Evolutionary conservation across 2,888 invertebrate genomes (phyloP), one percentile per base, ranked within the genome.

Genomic region (Encarsia formosa): DNA sequence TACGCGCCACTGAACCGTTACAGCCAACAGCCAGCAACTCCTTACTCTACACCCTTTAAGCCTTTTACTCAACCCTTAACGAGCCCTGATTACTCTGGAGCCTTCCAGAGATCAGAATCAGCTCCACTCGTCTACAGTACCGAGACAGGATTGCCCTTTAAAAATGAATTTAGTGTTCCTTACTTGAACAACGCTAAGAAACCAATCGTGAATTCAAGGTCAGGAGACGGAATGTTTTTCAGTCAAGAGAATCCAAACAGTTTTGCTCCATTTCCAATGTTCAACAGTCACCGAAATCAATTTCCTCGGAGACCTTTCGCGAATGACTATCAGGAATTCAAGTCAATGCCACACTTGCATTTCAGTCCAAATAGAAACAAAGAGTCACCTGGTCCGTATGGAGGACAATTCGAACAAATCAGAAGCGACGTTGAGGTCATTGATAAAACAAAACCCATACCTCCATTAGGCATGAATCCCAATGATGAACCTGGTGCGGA

Each of bases 371-470:
- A 57, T 32, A 9, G 3, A 24, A 52, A 51, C 20, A 45, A 15
- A 9, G 39, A 46, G 29, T 15, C 16, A 2, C 45, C 54, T 18
- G 20, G 43, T 6, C 54, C 57, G 39, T 54, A 57, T 34, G 24
- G 53, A 1, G 59, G 62, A 22, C 62, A 66, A 9, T 43, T 52
- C 11, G 64, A 64, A 19, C 59, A 59, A 24, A 70, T 70, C 18
- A 56, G 65, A n/a, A 61, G 64, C 1, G 71, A 73, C 34, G 71
- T 68, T 3, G 71, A 71, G 49, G 59, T 71, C 3, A 63, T 73
- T 13, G 58, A 68, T 15, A 68, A 65, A 24, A 71, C 67, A 32
- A 66, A 64, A 32, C 64, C 66, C 0, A 54, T 61, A 1, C 59
- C 63, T 1, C 62, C 65, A 1, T 58, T 60, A 2, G 62, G 63